Conservation (phyloP, 2,797 vertebrate species). For the Sphaeramia orbicularis region DNA sequence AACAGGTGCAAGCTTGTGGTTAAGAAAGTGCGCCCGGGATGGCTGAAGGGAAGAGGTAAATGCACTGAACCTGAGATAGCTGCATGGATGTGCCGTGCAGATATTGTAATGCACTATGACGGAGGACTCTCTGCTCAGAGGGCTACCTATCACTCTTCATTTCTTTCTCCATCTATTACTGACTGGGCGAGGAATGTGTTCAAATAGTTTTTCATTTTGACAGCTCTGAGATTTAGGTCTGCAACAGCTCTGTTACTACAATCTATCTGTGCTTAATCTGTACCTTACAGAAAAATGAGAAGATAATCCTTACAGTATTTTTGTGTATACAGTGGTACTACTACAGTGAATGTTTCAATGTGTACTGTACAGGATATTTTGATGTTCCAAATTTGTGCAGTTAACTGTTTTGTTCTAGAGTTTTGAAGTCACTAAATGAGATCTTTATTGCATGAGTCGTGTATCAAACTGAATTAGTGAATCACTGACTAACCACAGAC, state of each 20-base stretch:
- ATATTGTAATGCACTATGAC: conserved; percentile 66
- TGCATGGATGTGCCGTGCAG: conserved; percentile 55
- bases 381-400: conserved; percentile 53
- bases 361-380: conserved; percentile 71
- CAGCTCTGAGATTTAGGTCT: conserved; percentile 49
- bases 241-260: conserved; percentile 36
- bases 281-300: conserved; percentile 37
- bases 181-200: conserved; percentile 28
- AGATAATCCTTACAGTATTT: conserved; percentile 62
- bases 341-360: conserved; percentile 35
- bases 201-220: conserved; percentile 42
- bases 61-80: conserved; percentile 65
- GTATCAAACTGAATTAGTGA: conserved; percentile 44
- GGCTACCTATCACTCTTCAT: conserved; percentile 42
- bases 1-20: conserved; percentile 44
- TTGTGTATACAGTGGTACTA: conserved; percentile 34
- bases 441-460: conserved; percentile 67
- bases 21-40: conserved; percentile 30
- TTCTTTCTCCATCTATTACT: conserved; percentile 38
- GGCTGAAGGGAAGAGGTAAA: conserved; percentile 51
- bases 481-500: conserved; percentile 46
- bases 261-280: conserved; percentile 31
- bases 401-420: conserved; percentile 22
- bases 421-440: conserved; percentile 39
- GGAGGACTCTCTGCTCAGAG: conserved; percentile 39